Evolutionary conservation across 2,113 vertebrate genomes (phyloP).

Genomic region (Dasyurus viverrinus): DNA sequence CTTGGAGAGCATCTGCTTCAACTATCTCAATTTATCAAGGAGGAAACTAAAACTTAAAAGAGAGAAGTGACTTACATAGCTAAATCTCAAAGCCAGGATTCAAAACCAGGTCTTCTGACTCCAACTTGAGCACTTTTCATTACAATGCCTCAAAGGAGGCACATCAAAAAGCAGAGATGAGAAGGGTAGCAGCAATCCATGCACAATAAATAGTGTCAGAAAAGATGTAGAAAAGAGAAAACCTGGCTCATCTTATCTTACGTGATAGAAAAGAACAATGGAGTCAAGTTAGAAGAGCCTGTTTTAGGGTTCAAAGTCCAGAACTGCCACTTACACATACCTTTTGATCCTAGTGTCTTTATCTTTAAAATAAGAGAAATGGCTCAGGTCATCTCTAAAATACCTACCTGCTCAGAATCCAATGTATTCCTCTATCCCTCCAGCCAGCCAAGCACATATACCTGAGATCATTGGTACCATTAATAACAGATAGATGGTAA

Average conservation of each 20-base stretch:
- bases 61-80: neutral
- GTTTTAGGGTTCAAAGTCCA: neutral
- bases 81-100: neutral
- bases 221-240: neutral
- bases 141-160: neutral
- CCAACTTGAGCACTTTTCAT: fast-evolving
- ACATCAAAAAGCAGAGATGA: neutral
- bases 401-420: neutral
- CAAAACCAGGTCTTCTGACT: neutral
- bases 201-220: neutral
- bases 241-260: neutral
- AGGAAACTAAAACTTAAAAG: neutral
- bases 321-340: neutral
- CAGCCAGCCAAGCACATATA: neutral
- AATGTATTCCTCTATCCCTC: neutral
- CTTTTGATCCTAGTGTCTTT: neutral
- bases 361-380: neutral
- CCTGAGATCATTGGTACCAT: neutral
- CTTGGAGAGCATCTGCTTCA: neutral
- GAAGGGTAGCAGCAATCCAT: neutral
- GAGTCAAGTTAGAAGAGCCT: neutral
- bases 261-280: neutral
- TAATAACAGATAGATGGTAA: neutral
- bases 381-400: neutral
- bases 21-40: neutral